phyloP scores from a whole-genome alignment of 2,113 vertebrate genomes.

The Lepus europaeus region DNA sequence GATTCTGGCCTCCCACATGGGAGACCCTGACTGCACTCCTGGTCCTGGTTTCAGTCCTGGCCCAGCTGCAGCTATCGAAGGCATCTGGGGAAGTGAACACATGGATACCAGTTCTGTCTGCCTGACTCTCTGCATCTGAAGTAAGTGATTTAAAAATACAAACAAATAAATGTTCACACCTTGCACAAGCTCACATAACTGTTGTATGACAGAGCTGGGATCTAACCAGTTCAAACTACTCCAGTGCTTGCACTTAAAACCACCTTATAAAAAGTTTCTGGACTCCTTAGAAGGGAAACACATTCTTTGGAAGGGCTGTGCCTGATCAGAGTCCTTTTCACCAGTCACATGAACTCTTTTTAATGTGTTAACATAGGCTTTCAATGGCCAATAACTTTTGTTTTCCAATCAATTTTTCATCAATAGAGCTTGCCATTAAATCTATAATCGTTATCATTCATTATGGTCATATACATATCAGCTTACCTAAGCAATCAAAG shows the following conservation, averaged over 20 bases:
- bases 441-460: background rate
- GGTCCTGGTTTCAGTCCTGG: too few species aligned
- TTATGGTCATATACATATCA: constrained; percentile 5
- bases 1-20: too few species aligned
- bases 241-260: background rate
- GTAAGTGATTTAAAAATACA: too few species aligned
- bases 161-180: background rate
- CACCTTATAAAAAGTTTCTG: background rate
- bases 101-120: too few species aligned
- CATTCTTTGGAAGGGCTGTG: background rate
- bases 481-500: constrained; percentile 45
- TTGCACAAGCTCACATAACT: background rate
- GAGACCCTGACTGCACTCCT: too few species aligned
- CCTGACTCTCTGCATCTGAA: too few species aligned
- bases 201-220: background rate
- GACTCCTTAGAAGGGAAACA: background rate
- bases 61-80: too few species aligned
- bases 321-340: background rate
- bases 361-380: background rate
- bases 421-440: constrained; percentile 7
- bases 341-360: background rate
- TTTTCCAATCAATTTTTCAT: background rate
- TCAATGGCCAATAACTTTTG: background rate
- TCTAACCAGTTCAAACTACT: background rate
- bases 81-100: too few species aligned